Base-by-base conservation (phyloP, 2,888 invertebrate species). In the Chymomyza caudatula region DNA sequence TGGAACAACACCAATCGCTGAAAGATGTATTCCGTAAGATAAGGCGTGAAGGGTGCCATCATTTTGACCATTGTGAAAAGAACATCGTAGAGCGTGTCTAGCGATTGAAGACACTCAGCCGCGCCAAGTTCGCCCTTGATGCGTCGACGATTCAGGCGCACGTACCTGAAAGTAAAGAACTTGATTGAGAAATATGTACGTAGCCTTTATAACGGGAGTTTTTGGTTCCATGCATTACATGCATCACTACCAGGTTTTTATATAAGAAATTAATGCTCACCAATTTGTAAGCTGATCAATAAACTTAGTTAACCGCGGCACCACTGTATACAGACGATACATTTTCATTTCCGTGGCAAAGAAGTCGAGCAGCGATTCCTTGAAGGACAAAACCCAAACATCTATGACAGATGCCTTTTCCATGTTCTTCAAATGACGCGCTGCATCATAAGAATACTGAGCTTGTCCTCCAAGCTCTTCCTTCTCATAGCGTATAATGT, bases 21-120 rank as follows among this genome's bases (percentile, higher is more conserved):
- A 91, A 97, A 99, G 94, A 99, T 97, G 67, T 95, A 93, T 90
- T 99, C 99, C 0, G 97, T 95, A 60, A 99, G 92, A 91, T 97
- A 99, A 0, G 99, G 99, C 0, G 98, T 97, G 90, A 99, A 99
- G 0, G 99, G 98, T 1, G 99, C 96, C 96, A 99, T 98, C 83
- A 98, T 94, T 79, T 95, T 93, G 0, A 95, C 94, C 94, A 99
- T 96, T 60, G 95, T 94, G 86, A 94, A 95, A 37, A 99, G 91
- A 0, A 99, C 97, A 78, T 94, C 93, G 88, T 95, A 98, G 6
- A 99, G 92, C 0, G 98, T 97, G 76, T 96, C 94, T 62, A 99
- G 90, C 0, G 98, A 97, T 63, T 94, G 92, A 68, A 94, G 92
- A 86, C 97, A 96, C 87, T 99, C 98, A 29, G 93, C 92, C 2